Conservation (phyloP, 1,140 invertebrate genomes). For the Drusus annulatus region DNA sequence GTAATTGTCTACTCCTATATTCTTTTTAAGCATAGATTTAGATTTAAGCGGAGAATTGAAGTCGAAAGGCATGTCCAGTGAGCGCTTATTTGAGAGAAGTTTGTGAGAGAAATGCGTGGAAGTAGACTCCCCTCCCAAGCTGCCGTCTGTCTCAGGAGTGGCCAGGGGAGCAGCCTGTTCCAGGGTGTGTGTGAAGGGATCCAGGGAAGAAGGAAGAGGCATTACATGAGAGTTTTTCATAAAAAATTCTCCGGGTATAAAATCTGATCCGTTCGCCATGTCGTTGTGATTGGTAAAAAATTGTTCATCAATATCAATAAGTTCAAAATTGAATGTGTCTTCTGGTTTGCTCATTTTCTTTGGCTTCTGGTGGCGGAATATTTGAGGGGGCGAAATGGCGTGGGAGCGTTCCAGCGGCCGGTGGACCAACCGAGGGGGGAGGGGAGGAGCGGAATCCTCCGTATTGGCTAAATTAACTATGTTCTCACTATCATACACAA, state of each 20-base stretch:
- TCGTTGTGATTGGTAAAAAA: conserved; percentile 58
- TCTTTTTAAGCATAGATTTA: conserved; percentile 74
- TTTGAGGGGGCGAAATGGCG: conserved; percentile 71
- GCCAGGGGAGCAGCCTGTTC: conserved; percentile 72
- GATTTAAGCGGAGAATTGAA: conserved; percentile 66
- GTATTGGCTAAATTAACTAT: conserved; percentile 67
- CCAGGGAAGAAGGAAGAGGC: conserved; percentile 64
- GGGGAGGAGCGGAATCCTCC: conserved; percentile 68
- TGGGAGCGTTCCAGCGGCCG: conserved; percentile 77
- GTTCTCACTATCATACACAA: conserved; percentile 71
- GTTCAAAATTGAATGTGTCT: conserved; percentile 84
- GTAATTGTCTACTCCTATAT: conserved; percentile 79
- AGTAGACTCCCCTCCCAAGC: conserved; percentile 71
- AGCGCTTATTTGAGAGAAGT: conserved; percentile 66
- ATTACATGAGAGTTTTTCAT: conserved; percentile 60
- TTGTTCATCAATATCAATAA: conserved; percentile 82
- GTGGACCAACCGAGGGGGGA: conserved; percentile 71
- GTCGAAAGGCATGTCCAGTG: conserved; percentile 65
- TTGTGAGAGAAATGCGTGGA: conserved; percentile 68
- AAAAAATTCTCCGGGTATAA: conserved; percentile 70
- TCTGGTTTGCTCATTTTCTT: conserved; percentile 75
- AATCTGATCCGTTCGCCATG: conserved; percentile 64
- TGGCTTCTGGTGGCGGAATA: conserved; percentile 74
- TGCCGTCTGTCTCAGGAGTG: conserved; percentile 75
- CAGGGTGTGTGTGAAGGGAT: conserved; percentile 64